Conservation (phyloP, 1,140 invertebrate species). For the Glossosoma conforme region DNA sequence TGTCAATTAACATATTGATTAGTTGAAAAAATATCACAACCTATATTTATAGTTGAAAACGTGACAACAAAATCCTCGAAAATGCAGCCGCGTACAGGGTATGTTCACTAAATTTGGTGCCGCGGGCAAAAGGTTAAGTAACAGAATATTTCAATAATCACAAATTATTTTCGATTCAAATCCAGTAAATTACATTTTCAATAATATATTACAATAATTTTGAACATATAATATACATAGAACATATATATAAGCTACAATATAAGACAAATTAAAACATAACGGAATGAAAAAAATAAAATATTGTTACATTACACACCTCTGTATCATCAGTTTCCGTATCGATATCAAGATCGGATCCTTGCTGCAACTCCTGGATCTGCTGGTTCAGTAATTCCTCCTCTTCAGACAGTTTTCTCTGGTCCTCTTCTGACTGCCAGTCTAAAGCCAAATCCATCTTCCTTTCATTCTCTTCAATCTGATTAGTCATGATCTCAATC, state of each 20-base stretch:
- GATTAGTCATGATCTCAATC: constrained; percentile 49
- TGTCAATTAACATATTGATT: too few relatives aligned
- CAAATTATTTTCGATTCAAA: too few relatives aligned
- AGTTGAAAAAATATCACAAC: too few relatives aligned
- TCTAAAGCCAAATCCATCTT: constrained; percentile 48
- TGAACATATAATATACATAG: constrained; percentile 3
- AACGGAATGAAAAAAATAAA: constrained; percentile 15
- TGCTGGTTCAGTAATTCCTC: constrained; percentile 76
- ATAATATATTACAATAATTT: constrained; percentile 36
- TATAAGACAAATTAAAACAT: constrained; percentile 11
- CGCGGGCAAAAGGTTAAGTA: too few relatives aligned
- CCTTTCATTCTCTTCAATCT: constrained; percentile 49
- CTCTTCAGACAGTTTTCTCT: constrained; percentile 67
- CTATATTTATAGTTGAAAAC: too few relatives aligned
- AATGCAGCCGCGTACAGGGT: too few relatives aligned
- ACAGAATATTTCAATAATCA: too few relatives aligned
- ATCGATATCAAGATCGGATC: constrained; percentile 74
- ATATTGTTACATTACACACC: too few relatives aligned
- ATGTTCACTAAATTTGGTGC: too few relatives aligned
- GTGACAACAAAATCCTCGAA: too few relatives aligned
- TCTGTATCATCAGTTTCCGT: constrained; percentile 76
- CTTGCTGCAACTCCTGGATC: constrained; percentile 71
- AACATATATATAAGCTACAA: neutral
- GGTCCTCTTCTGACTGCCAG: constrained; percentile 51
- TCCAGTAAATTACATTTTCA: too few relatives aligned